Base-by-base conservation (phyloP, 1,140 invertebrate genomes). In the Homalodisca vitripennis region DNA sequence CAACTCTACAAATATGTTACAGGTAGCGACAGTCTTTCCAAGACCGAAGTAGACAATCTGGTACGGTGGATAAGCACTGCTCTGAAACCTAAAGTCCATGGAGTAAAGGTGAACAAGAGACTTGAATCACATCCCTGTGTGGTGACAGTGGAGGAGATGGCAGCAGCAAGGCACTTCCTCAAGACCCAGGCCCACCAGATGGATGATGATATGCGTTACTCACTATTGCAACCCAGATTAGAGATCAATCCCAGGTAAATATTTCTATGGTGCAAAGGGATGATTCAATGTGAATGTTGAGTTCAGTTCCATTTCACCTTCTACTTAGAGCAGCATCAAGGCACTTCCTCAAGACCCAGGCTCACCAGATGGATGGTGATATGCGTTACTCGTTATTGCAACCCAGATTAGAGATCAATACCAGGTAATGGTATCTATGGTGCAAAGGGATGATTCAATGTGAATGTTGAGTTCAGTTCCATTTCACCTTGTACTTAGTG, bases 401-500 rank as follows among this genome's bases (percentile, higher is more conserved):
- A 77, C 95, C 96, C 0, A 90, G 93, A 71, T 83, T 98, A 31
- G 95, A 98, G 81, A 89, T 99, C 57, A 98, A 98, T 82, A 89
- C 93, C 10, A 92, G 89, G 91, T 92, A 81, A 84, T 80, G 77
- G 68, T 31, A 30, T 67, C 30, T 27, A 10, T 41, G 6, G 6
- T 41, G 34, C 17, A 41, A 6, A n/a, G n/a, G n/a, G n/a, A n/a
- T n/a, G n/a, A n/a, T n/a, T n/a, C n/a, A n/a, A n/a, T n/a, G n/a
- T n/a, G n/a, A n/a, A n/a, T n/a, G n/a, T n/a, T n/a, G n/a, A n/a
- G n/a, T n/a, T n/a, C n/a, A n/a, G n/a, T n/a, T n/a, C n/a, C n/a
- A n/a, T n/a, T n/a, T n/a, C n/a, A n/a, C n/a, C n/a, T n/a, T n/a
- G n/a, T n/a, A n/a, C n/a, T n/a, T n/a, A n/a, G n/a, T n/a, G 95